Base-by-base conservation (phyloP, 2,888 invertebrate genomes). In the Dastarcus helophoroides region DNA sequence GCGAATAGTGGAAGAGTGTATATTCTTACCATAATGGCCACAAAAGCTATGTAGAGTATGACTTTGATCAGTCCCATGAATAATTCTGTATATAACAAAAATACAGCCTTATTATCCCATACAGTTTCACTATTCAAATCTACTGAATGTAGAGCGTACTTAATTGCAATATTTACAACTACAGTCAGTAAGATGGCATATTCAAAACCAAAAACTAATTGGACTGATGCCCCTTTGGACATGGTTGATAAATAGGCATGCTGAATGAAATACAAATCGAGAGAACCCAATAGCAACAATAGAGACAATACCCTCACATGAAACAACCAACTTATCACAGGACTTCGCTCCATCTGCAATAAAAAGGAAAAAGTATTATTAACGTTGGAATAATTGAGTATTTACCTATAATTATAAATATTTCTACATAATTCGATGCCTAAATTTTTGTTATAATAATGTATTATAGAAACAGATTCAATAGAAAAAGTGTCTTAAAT, bases 41-140 rank as follows among this genome's bases (percentile, higher is more conserved):
- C 88, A 60, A 98, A 98, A 19, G 85, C 72, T 29, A 91, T 70
- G 58, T 97, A 98, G 23, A 98, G 68, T 24, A 59, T 50, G 4
- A 51, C 80, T 64, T 81, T 81, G 27, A 82, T 70, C 31, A 82
- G 68, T 38, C 95, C 95, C 65, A 97, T 89, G 19, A 93, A 74
- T 33, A 99, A 69, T 63, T 99, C 98, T 0, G 94, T 89, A 57
- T 98, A 97, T 2, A 99, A 68, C 21, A 99, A 65, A 52, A 93
- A 97, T 0, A 97, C 94, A 6, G 97, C 95, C 63, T 99, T 99
- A 60, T 90, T 93, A 60, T 99, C 98, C 98, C 98, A 99, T 0
- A 95, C 95, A 23, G 85, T 88, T 54, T 97, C 93, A 63, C 82
- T 83, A 51, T 83, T 80, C 4, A 91, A 70, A 54, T 94, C 93